Conservation (phyloP, 2,113 vertebrate species). For the Rafetus swinhoei region DNA sequence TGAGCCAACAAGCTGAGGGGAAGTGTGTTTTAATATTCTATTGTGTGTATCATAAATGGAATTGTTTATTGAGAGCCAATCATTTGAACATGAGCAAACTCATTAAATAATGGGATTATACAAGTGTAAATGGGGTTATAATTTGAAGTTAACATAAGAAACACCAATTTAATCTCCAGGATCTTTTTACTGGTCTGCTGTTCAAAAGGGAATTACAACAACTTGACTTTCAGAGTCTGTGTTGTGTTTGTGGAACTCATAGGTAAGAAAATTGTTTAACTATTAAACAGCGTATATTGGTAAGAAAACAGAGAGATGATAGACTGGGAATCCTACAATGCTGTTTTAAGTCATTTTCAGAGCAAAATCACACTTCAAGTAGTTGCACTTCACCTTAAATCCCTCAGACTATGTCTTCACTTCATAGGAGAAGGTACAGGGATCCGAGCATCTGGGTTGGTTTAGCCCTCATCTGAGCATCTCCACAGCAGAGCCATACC, state of each 20-base stretch:
- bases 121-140: neutral
- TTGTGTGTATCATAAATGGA: neutral
- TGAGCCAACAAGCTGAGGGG: neutral
- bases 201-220: neutral
- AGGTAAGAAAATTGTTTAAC: neutral
- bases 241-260: rapidly evolving
- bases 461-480: neutral
- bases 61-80: neutral
- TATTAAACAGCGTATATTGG: neutral
- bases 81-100: neutral
- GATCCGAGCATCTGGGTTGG: neutral
- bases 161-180: neutral
- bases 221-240: neutral
- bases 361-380: neutral
- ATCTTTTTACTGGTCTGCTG: neutral
- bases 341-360: neutral
- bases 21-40: neutral
- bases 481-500: neutral
- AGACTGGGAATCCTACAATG: neutral
- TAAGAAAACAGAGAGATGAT: neutral
- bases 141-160: neutral
- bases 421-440: neutral
- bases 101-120: neutral
- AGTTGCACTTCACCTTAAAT: neutral
- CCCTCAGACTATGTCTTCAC: neutral